Base-by-base conservation (phyloP, 2,888 invertebrate species). In the Drosophila gaucha region DNA sequence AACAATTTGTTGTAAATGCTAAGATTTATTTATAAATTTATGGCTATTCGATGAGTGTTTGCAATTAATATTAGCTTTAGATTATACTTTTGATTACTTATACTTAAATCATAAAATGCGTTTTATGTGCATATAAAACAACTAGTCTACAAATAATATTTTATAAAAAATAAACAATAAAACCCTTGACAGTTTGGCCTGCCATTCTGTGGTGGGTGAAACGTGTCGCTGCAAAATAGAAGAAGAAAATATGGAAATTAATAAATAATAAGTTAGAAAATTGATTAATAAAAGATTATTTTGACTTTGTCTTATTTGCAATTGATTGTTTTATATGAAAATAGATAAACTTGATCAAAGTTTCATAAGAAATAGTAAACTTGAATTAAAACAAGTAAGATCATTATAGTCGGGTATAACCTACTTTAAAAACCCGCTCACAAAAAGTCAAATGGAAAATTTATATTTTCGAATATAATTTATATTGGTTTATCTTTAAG, bases 141-240 rank as follows among this genome's bases (percentile, higher is more conserved):
- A 46, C 60, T 66, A 74, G 62, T 33, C 60, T 78, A 66, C 28
- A 18, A 28, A 44, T 31, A 12, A 31, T 9, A 31, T 44, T n/a
- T n/a, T n/a, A n/a, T n/a, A n/a, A 30, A 18, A 30, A 41, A 41
- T 41, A 44, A 44, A 31, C 65, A 74, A 67, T 74, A 58, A 59
- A 55, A 59, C 82, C 85, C 68, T 72, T 46, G 86, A 86, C 88
- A 88, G 85, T 82, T 88, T 82, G 88, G 86, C 87, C 89, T 82
- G 89, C 87, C 86, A 87, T 84, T 76, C 83, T 89, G 85, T 78
- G 80, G 83, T 85, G 86, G 88, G 88, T 78, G 64, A 71, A 73
- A 69, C 74, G 73, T 67, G 67, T 74, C 72, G 71, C 82, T 87
- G 74, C 22, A 63, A 39, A 56, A 8, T 10, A 44, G 41, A n/a